Percentiles rank a stretch among this genome's conserved stretches.
Conservation (phyloP, 2,113 vertebrate genomes). For the Hylia prasina region DNA sequence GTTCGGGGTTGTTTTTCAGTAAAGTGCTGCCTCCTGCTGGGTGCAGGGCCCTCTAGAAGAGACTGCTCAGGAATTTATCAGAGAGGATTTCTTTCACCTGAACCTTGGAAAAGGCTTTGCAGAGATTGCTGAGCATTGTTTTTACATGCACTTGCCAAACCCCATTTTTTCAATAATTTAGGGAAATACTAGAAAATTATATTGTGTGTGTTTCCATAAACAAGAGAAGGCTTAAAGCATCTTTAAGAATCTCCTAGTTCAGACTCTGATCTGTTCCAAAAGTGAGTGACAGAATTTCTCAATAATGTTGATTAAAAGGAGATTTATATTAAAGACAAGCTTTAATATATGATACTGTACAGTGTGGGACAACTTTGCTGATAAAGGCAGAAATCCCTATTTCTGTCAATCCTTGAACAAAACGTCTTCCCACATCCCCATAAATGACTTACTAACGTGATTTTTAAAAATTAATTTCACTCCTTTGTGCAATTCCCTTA, state of each 20-base stretch:
- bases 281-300: background rate
- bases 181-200: background rate
- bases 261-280: background rate
- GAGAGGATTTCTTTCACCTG: fast-evolving
- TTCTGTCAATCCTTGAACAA: background rate
- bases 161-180: background rate
- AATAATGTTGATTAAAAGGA: background rate
- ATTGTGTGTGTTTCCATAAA: background rate
- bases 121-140: background rate
- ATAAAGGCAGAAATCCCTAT: background rate
- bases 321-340: background rate
- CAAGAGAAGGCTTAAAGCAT: background rate
- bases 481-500: background rate
- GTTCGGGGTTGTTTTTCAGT: background rate
- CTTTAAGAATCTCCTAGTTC: background rate
- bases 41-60: background rate
- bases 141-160: background rate
- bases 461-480: background rate
- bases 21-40: constrained; percentile 75
- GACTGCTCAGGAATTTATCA: background rate
- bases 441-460: background rate
- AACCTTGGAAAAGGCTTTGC: background rate
- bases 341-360: background rate
- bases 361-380: background rate
- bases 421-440: background rate